phyloP scores from a whole-genome alignment of 2,113 vertebrate species.

The Antechinus flavipes region DNA sequence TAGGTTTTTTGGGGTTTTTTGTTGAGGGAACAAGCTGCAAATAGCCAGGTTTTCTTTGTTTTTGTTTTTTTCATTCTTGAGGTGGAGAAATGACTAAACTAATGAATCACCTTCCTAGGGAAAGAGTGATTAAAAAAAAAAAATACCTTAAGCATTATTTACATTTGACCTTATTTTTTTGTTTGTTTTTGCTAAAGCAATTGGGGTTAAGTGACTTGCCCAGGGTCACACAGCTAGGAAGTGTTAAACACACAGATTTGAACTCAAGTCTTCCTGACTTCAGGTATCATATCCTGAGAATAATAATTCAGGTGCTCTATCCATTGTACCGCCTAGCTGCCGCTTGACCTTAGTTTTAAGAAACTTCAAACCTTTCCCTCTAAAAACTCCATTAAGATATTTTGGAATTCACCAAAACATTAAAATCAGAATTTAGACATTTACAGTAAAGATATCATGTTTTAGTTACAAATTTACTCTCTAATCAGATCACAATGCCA shows the following conservation, averaged over 20 bases:
- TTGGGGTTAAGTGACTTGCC: too few species aligned
- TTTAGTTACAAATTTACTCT: background rate
- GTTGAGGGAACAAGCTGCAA: background rate
- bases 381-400: background rate
- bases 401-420: background rate
- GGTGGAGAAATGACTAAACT: background rate
- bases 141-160: background rate
- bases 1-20: too few species aligned
- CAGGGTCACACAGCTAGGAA: too few species aligned
- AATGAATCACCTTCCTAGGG: background rate
- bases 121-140: background rate
- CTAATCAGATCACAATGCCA: background rate
- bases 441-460: background rate
- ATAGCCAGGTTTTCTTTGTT: background rate
- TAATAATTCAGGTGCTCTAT: too few species aligned
- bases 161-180: background rate
- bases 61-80: background rate
- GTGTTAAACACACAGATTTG: too few species aligned
- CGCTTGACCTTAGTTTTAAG: background rate
- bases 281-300: too few species aligned
- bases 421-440: background rate
- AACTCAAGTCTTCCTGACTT: too few species aligned
- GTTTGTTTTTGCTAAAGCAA: too few species aligned
- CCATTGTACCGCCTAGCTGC: too few species aligned
- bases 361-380: background rate